phyloP scores from a whole-genome alignment of 2,888 invertebrate genomes.

The Mamestra brassicae region DNA sequence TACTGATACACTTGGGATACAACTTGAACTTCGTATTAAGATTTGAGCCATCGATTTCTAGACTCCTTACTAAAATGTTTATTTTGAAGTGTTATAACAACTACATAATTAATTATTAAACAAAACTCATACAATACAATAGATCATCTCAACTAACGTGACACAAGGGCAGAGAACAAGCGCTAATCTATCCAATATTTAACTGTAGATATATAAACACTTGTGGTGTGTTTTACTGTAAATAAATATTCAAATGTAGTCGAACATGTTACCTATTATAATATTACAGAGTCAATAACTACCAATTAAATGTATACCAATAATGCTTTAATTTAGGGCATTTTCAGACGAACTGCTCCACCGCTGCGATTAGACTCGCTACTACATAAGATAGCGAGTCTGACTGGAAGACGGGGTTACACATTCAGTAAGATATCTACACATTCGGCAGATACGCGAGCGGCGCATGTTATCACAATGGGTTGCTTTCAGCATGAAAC shows the following conservation, averaged over 20 bases:
- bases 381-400: conserved; percentile 33
- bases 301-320: conserved; percentile 42
- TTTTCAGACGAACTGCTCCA: conserved; percentile 27
- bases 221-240: conserved; percentile 41
- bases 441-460: conserved; percentile 6
- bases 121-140: conserved; percentile 41
- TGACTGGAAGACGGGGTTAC: conserved; percentile 56
- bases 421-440: conserved; percentile 34
- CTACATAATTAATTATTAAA: conserved; percentile 41
- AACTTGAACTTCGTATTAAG: conserved; percentile 15
- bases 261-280: conserved; percentile 48
- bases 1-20: not conserved
- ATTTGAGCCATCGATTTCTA: conserved; percentile 11
- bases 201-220: conserved; percentile 45
- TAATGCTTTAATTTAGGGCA: conserved; percentile 33
- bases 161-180: conserved; percentile 45
- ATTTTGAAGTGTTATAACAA: conserved; percentile 46
- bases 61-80: conserved; percentile 5
- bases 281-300: conserved; percentile 48
- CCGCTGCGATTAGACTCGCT: conserved; percentile 46
- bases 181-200: conserved; percentile 52
- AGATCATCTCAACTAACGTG: conserved; percentile 33
- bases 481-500: conserved; percentile 45
- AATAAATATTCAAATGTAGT: conserved; percentile 41
- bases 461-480: conserved; percentile 41